Conservation (phyloP, 2,797 vertebrate genomes). For the Myotis pilosus region DNA sequence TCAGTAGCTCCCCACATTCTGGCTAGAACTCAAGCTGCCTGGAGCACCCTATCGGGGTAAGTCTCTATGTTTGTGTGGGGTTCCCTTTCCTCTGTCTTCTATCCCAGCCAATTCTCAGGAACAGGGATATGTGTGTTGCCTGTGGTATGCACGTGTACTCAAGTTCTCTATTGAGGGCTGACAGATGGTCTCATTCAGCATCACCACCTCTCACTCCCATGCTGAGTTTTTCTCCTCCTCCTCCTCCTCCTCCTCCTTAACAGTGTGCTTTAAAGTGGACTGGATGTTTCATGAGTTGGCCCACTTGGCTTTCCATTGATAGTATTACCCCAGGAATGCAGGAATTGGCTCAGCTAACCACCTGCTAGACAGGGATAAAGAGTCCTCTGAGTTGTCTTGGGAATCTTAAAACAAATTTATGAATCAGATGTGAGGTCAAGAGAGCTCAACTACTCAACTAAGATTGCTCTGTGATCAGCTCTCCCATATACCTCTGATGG, state of each 20-base stretch:
- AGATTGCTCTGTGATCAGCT: neutral
- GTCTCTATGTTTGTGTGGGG: neutral
- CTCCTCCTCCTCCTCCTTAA: neutral
- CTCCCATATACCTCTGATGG: neutral
- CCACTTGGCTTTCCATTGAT: neutral
- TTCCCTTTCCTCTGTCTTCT: neutral
- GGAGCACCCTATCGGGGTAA: neutral
- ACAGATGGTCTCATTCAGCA: neutral
- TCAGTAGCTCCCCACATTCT: neutral
- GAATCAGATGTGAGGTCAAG: neutral
- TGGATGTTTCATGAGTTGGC: neutral
- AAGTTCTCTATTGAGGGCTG: neutral
- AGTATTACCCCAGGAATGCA: neutral
- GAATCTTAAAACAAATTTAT: neutral
- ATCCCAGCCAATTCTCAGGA: neutral
- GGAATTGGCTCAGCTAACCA: neutral
- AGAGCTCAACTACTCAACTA: neutral
- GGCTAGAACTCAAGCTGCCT: neutral
- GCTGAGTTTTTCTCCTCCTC: neutral
- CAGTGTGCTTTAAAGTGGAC: neutral
- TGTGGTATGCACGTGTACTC: rapidly evolving
- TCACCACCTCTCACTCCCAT: neutral
- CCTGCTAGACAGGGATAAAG: neutral
- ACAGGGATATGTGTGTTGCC: neutral
- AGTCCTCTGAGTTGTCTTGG: neutral